Base-by-base conservation (phyloP, 2,113 vertebrate genomes). In the Carassius carassius region DNA sequence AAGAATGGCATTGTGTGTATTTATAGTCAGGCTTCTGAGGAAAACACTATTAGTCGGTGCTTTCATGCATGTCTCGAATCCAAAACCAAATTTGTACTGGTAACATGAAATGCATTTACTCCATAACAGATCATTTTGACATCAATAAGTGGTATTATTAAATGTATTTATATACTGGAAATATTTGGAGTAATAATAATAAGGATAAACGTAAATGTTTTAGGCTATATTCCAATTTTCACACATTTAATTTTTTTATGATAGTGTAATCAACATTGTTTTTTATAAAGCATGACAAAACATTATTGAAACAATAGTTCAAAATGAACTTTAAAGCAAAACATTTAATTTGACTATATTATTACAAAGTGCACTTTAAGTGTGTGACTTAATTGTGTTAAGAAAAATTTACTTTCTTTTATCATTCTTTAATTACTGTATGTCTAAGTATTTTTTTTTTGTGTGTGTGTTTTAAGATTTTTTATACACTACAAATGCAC, bases 11-110 rank as follows among this genome's bases (percentile, higher is more conserved):
- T 49, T 51, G 79, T 51, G 44, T 19, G 44, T 67, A 81, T 81
- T 81, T 81, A 81, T 80, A 81, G 79, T 32, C 44, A 21, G 23
- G 14, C 44, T 81, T 69, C 79, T 81, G 44, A 29, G 78, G 62
- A 69, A 81, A 69, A 81, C 2, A 25, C 62, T 67, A 81, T 81
- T 35, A 81, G 79, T 51, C 62, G 69, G 79, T 32, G 62, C 79
- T 81, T 35, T 81, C 62, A 81, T 51, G 23, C 62, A 51, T 81
- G 78, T 25, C 41, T 67, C 25, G 78, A 44, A 49, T 23, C 78
- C 41, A 25, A 19, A 51, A 65, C 32, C 49, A 9, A 25, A 80
- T 47, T 5, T 65, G 21, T 63, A 63, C 58, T 41, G 16, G 14
- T 67, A 21, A 47, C 49, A 81, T 81, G 41, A 16, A n/a, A 37